These are phyloP conservation scores for Ginglymostoma cirratum DNA, from an alignment of 2,113 vertebrate species.

Conservation along the genomic window DNA sequence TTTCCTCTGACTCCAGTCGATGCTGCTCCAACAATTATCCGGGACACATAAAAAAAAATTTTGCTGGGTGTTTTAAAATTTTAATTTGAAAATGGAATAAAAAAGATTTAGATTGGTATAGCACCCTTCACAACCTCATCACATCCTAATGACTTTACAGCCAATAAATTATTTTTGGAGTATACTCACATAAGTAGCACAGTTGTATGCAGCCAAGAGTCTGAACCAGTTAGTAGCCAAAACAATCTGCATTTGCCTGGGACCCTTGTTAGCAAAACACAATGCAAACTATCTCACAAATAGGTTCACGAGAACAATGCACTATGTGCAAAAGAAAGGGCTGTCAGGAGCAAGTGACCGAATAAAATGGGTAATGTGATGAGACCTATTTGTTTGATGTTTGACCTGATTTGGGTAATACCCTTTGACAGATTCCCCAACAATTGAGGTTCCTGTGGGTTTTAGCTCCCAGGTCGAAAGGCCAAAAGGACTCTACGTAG, in stretches of 20 bases:
- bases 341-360: too few relatives aligned
- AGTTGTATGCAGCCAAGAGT: not conserved
- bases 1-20: too few relatives aligned
- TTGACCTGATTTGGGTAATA: not conserved
- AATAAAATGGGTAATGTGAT: not conserved
- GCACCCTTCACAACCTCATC: not conserved
- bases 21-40: too few relatives aligned
- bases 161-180: not conserved
- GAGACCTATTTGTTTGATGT: too few relatives aligned
- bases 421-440: not conserved
- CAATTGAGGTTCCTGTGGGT: not conserved
- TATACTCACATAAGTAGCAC: not conserved
- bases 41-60: not conserved
- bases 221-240: not conserved
- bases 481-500: not conserved
- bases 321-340: not conserved
- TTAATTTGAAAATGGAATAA: not conserved
- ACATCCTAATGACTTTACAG: not conserved
- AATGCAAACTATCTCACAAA: not conserved
- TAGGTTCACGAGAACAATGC: not conserved
- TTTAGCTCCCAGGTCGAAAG: not conserved
- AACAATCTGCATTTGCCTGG: not conserved
- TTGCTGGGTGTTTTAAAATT: not conserved
- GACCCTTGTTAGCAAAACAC: not conserved
- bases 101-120: not conserved